phyloP scores from a whole-genome alignment of 2,113 vertebrate genomes.

The Phrynosoma blainvillii region DNA sequence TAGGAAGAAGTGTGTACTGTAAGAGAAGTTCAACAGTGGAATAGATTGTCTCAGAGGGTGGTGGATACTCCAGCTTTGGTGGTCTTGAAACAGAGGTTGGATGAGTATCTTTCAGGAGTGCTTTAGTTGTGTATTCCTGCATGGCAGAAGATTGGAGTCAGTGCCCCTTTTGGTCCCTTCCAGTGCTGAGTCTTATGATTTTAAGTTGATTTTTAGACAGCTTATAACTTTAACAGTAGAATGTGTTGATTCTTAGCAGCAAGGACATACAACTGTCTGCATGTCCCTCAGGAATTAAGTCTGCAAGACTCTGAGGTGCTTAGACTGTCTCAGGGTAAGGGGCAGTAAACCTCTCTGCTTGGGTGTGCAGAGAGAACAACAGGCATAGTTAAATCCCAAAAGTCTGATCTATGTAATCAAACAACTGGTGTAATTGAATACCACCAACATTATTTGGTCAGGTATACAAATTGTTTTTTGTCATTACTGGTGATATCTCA shows the following conservation, averaged over 20 bases:
- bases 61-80: no score
- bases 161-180: no score
- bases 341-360: conserved; percentile 1
- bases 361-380: not conserved
- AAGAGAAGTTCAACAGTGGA: no score
- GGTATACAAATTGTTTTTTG: not conserved
- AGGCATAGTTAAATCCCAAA: not conserved
- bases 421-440: conserved; percentile 15
- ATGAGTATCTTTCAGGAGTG: not conserved
- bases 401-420: not conserved
- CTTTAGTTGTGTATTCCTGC: not conserved
- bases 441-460: not conserved
- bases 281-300: not conserved
- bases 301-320: not conserved
- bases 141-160: no score
- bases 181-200: no score
- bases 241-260: not conserved
- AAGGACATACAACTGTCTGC: not conserved
- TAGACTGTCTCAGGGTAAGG: not conserved
- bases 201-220: not conserved
- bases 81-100: no score
- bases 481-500: not conserved
- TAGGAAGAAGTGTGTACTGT: no score
- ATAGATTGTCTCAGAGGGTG: no score
- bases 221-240: not conserved